phyloP scores from a whole-genome alignment of 2,797 vertebrate genomes.

The Cynopterus sphinx region DNA sequence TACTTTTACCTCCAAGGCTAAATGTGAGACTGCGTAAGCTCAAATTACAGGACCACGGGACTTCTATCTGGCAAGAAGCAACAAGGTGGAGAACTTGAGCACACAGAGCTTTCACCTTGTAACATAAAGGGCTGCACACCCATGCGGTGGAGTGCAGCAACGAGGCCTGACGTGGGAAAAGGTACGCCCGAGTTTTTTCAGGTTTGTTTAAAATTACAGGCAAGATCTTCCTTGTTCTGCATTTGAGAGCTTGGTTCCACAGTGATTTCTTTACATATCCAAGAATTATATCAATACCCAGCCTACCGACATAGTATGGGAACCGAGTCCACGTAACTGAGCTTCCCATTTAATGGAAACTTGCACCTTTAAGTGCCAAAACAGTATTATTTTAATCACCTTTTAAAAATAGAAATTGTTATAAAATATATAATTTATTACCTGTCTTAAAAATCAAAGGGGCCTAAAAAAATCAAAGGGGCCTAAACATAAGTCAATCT shows the following conservation, averaged over 20 bases:
- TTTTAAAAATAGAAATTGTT: slow-evolving; percentile 1
- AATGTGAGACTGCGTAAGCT: not conserved
- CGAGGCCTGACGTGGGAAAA: not conserved
- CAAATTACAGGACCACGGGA: not conserved
- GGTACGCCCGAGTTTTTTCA: not conserved
- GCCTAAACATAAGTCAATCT: no score
- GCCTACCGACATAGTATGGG: not conserved
- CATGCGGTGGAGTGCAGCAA: not conserved
- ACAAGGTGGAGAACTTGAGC: not conserved
- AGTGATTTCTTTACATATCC: not conserved
- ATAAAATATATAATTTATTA: not conserved
- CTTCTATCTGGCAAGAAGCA: not conserved
- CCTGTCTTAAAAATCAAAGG: not conserved
- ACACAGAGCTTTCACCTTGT: not conserved
- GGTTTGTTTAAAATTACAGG: not conserved
- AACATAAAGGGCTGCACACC: not conserved
- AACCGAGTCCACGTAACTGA: not conserved
- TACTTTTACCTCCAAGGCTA: slow-evolving; percentile 45
- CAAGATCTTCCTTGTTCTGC: slow-evolving; percentile 1
- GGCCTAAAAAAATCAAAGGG: no score
- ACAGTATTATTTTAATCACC: not conserved
- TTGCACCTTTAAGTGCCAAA: not conserved
- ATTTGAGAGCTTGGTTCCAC: not conserved
- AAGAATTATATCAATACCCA: not conserved
- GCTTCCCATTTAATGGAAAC: not conserved